A percentile compares a stretch with the other conserved stretches of the same genome.
Conservation (phyloP, 2,113 vertebrate genomes). For the Cochlearius cochlearius region DNA sequence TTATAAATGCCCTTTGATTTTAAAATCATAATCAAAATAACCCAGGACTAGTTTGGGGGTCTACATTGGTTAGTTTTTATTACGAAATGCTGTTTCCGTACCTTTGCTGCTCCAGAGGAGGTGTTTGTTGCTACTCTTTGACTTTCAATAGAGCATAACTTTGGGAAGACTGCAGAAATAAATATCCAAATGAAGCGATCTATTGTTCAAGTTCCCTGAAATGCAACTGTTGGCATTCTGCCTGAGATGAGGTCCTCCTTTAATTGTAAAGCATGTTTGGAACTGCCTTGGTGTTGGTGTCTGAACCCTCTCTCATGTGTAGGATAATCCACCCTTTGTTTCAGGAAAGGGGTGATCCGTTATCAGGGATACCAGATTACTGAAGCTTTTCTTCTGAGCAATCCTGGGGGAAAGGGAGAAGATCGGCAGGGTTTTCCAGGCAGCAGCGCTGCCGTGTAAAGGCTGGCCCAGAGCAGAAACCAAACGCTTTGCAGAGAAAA, state of each 20-base stretch:
- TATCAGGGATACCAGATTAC: not conserved
- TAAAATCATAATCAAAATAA: not conserved
- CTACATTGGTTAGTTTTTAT: not conserved
- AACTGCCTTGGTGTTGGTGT: not conserved
- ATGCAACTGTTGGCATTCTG: not conserved
- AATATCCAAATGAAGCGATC: not conserved
- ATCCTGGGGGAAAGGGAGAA: not conserved
- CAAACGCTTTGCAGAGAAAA: not conserved
- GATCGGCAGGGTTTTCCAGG: not conserved
- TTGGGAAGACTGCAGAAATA: not conserved
- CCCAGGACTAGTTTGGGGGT: not conserved
- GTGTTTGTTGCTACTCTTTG: not conserved
- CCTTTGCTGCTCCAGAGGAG: not conserved
- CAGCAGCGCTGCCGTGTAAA: not conserved
- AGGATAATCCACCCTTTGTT: not conserved
- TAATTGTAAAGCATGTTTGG: not conserved
- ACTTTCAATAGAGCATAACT: not conserved
- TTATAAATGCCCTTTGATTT: not conserved
- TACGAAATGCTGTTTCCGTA: not conserved
- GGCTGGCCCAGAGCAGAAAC: not conserved
- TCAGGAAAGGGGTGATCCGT: not conserved
- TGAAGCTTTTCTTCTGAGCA: not conserved
- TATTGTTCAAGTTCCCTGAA: not conserved
- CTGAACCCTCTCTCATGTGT: not conserved
- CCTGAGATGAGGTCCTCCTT: not conserved